phyloP scores from a whole-genome alignment of 2,888 invertebrate genomes.

The Platycheirus rosarum region DNA sequence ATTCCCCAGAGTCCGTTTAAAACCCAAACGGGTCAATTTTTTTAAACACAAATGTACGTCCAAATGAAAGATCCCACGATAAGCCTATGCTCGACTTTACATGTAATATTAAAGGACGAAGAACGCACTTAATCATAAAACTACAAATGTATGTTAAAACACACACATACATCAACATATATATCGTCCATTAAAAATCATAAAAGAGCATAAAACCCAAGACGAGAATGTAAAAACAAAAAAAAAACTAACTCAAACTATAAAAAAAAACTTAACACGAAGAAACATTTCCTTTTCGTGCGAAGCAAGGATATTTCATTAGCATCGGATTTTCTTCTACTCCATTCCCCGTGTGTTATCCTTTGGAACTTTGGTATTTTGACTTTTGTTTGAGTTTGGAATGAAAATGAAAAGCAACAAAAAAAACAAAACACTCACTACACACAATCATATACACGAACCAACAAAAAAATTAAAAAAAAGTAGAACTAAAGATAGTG shows the following conservation, averaged over 20 bases:
- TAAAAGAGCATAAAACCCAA: constrained; percentile 58
- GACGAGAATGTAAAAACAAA: constrained; percentile 17
- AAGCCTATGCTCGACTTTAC: neutral
- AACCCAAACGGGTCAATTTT: no score
- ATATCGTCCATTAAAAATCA: constrained; percentile 53
- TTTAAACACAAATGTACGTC: no score
- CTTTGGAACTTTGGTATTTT: constrained; percentile 64
- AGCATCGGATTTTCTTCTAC: constrained; percentile 50
- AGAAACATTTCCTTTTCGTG: constrained; percentile 68
- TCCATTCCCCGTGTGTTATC: constrained; percentile 25
- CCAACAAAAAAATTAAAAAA: constrained; percentile 44
- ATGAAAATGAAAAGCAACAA: constrained; percentile 2
- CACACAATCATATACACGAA: constrained; percentile 37
- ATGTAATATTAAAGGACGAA: constrained; percentile 31
- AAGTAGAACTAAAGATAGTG: constrained; percentile 45
- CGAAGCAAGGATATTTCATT: constrained; percentile 71
- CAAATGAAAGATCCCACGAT: neutral
- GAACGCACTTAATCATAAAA: constrained; percentile 50
- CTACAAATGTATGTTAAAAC: constrained; percentile 24
- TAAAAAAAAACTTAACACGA: neutral
- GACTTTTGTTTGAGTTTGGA: constrained; percentile 60
- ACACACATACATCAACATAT: neutral
- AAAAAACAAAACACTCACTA: neutral
- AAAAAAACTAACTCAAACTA: neutral
- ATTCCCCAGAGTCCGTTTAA: no score